A percentile compares a stretch with the other conserved stretches of the same genome.
phyloP scores from a whole-genome alignment of 2,888 invertebrate genomes.

The Oscheius sp. region DNA sequence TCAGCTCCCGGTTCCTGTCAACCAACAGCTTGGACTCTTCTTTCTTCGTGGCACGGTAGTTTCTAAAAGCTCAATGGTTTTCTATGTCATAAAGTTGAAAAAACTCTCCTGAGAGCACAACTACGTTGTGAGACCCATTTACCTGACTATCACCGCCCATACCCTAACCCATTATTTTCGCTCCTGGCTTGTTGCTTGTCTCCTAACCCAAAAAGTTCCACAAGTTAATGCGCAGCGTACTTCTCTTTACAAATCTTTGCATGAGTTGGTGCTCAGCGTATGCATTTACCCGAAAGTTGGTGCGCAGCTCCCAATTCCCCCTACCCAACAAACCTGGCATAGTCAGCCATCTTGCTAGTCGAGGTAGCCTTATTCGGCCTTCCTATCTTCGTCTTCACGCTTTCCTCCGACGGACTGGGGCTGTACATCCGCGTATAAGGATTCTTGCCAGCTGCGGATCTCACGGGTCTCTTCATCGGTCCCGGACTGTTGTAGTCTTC shows the following conservation, averaged over 20 bases:
- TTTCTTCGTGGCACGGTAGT: conserved; percentile 62
- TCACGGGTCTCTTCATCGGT: not conserved
- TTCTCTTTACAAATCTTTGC: too few relatives aligned
- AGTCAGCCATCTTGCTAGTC: conserved; percentile 60
- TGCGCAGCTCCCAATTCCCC: too few relatives aligned
- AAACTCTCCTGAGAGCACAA: not conserved
- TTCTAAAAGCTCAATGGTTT: conserved; percentile 11
- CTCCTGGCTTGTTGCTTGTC: too few relatives aligned
- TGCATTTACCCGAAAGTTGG: too few relatives aligned
- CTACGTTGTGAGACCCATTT: too few relatives aligned
- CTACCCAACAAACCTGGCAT: conserved; percentile 45
- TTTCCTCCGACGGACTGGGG: not conserved
- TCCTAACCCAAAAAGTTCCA: too few relatives aligned
- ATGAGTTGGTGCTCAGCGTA: too few relatives aligned
- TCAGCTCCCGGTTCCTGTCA: conserved; percentile 11
- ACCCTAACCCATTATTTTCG: too few relatives aligned
- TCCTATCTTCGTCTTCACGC: conserved; percentile 37
- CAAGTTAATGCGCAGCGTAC: too few relatives aligned
- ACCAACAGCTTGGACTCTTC: conserved; percentile 36
- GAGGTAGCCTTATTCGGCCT: conserved; percentile 53
- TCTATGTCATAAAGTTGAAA: not conserved
- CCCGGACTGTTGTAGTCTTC: not conserved
- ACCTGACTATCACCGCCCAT: too few relatives aligned
- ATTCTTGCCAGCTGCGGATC: not conserved
- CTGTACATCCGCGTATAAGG: not conserved